phyloP scores from a whole-genome alignment of 1,140 invertebrate species.

The Meloidogyne floridensis region DNA sequence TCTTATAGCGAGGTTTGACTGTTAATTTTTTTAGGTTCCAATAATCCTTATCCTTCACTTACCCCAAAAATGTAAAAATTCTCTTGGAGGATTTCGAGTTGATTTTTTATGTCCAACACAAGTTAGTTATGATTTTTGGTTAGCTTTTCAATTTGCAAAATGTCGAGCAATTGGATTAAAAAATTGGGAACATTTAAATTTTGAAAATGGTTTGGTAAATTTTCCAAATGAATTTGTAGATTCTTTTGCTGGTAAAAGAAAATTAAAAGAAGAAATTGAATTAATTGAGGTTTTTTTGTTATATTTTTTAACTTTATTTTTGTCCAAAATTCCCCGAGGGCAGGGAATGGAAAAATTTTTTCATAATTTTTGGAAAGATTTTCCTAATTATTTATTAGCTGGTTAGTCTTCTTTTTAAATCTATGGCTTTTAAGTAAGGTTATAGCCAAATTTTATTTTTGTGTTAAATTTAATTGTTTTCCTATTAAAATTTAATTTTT shows the following conservation, averaged over 20 bases:
- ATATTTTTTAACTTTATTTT: neutral
- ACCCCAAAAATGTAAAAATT: conserved; percentile 9
- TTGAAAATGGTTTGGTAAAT: conserved; percentile 31
- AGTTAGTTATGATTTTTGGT: conserved; percentile 36
- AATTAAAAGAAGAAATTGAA: conserved; percentile 13
- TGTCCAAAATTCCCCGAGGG: too few species aligned
- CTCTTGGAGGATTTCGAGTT: conserved; percentile 14
- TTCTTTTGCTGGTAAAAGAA: conserved; percentile 19
- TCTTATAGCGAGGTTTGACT: too few species aligned
- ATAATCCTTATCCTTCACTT: conserved; percentile 27
- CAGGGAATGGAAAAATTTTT: too few species aligned
- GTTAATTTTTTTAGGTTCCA: conserved; percentile 29
- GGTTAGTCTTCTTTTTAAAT: too few species aligned
- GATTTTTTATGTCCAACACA: conserved; percentile 29
- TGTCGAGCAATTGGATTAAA: conserved; percentile 24
- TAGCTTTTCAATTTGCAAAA: conserved; percentile 33
- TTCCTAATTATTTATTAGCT: too few species aligned
- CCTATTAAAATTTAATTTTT: neutral
- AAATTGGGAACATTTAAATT: conserved; percentile 28
- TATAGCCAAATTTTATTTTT: too few species aligned
- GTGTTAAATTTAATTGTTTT: too few species aligned
- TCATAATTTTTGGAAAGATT: too few species aligned
- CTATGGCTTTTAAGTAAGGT: too few species aligned
- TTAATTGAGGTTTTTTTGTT: conserved; percentile 4
- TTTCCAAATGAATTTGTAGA: conserved; percentile 37